Evolutionary conservation across 35 echinoderm and acorn worm species (phyloP).

Genomic region (Amphiura filiformis): DNA sequence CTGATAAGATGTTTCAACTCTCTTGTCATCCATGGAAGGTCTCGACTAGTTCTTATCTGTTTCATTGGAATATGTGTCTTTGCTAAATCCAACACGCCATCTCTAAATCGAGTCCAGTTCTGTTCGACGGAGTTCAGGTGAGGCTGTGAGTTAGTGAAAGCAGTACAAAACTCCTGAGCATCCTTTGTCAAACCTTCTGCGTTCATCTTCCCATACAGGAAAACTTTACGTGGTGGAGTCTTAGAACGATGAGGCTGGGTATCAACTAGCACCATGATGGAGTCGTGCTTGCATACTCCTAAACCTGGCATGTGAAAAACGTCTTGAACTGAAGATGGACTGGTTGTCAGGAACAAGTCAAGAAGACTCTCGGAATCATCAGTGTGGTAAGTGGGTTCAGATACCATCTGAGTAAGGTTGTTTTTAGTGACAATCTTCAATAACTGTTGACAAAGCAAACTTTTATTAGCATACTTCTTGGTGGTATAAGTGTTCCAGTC

Average conservation of each 20-base stretch:
- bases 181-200: background rate
- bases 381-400: conserved; percentile 19
- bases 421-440: conserved; percentile 17
- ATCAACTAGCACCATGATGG: conserved; percentile 13
- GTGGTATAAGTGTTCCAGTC: conserved; percentile 29
- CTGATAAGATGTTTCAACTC: conserved; percentile 16
- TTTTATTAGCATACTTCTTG: conserved; percentile 14
- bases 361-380: conserved; percentile 3
- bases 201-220: background rate
- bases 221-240: conserved; percentile 10
- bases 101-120: conserved; percentile 16
- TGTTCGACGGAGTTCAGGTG: background rate
- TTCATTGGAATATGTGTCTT: conserved; percentile 37
- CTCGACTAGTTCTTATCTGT: background rate
- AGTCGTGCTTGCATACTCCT: conserved; percentile 39
- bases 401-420: background rate
- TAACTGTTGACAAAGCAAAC: conserved; percentile 23
- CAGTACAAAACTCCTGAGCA: background rate
- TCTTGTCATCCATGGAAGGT: conserved; percentile 40
- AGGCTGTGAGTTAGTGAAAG: background rate
- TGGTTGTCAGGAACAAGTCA: conserved; percentile 10
- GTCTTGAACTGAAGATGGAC: conserved; percentile 12
- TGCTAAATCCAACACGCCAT: conserved; percentile 9
- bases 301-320: conserved; percentile 45
- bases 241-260: conserved; percentile 7